Percentiles rank a stretch among this genome's conserved stretches.
Evolutionary conservation across 2,113 vertebrate species (phyloP).

Genomic region (Aix galericulata): DNA sequence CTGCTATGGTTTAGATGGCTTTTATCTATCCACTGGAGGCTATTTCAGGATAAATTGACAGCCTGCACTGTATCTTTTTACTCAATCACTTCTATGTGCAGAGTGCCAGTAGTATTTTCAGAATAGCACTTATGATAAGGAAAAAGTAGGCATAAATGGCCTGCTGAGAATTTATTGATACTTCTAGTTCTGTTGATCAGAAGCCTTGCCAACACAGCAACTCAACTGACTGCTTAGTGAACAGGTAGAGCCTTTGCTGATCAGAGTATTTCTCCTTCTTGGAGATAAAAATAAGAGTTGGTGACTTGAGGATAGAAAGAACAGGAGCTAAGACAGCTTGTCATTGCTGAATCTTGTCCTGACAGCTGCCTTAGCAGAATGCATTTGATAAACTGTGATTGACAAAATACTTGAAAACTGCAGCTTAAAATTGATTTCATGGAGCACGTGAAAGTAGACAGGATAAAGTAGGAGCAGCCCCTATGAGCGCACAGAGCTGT

Average conservation of each 20-base stretch:
- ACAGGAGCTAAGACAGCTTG: constrained; percentile 65
- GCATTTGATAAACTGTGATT: constrained; percentile 75
- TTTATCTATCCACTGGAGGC: constrained; percentile 45
- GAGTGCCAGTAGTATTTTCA: constrained; percentile 61
- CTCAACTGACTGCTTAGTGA: constrained; percentile 31
- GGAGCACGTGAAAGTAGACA: constrained; percentile 45
- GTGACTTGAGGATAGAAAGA: constrained; percentile 53
- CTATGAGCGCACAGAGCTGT: constrained; percentile 39
- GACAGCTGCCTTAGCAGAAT: constrained; percentile 72
- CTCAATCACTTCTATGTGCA: constrained; percentile 51
- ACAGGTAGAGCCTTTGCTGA: constrained; percentile 57
- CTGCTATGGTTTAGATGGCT: constrained; percentile 16
- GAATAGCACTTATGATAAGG: constrained; percentile 65
- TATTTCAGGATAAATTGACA: constrained; percentile 64
- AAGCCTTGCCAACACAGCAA: constrained; percentile 19
- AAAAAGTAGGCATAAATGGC: constrained; percentile 51
- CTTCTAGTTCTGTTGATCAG: constrained; percentile 44
- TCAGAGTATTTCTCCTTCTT: constrained; percentile 35
- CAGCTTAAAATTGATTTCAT: constrained; percentile 60
- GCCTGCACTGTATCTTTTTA: constrained; percentile 37
- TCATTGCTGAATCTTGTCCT: constrained; percentile 68
- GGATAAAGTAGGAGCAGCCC: constrained; percentile 56
- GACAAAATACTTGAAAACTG: constrained; percentile 74
- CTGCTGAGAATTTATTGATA: constrained; percentile 63
- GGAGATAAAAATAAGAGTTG: constrained; percentile 59